Base-by-base conservation (phyloP, 2,797 vertebrate species). In the Numenius phaeopus region DNA sequence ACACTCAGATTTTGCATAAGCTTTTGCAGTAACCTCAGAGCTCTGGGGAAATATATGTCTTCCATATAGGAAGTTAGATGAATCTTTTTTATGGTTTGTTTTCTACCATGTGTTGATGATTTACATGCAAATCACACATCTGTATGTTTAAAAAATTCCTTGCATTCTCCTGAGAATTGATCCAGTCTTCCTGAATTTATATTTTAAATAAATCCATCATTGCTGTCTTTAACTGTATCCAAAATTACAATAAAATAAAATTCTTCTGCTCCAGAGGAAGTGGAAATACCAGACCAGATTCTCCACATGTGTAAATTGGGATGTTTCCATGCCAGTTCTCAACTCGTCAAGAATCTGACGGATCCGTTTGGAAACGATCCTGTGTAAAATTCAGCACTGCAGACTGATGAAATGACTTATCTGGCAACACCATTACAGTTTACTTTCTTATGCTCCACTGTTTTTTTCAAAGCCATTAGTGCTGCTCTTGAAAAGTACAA, bases 1-100 rank as follows among this genome's bases (percentile, higher is more conserved):
- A 70, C 71, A 59, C 90, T 97, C 98, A 98, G 98, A 98, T 98
- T 98, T 98, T 98, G 98, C 98, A 98, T 97, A 98, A 97, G 95
- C 88, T 98, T 96, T 96, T 89, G 92, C 95, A 96, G 87, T 86
- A 91, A 96, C 91, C 98, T 98, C 93, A 95, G 95, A 77, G 77
- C 91, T 95, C 96, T 96, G 96, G 96, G 96, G 91, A 87, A 85
- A 92, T 96, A 71, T 40, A 24, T 73, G 59, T 96, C 94, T 97
- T 97, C 95, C 96, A 67, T 96, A 94, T 96, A 96, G 96, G 96
- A 97, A 97, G 95, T 97, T 86, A 94, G 83, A 94, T 94, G 22
- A 88, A 96, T 93, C n/a, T 94, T 93, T 93, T 94, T 85, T 85
- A 89, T 96, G 80, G 73, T 79, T 95, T 93, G 91, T 96, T 96